These are phyloP conservation scores for Toxonevra muliebris DNA, from an alignment of 2,888 invertebrate genomes.

Conservation along the genomic window DNA sequence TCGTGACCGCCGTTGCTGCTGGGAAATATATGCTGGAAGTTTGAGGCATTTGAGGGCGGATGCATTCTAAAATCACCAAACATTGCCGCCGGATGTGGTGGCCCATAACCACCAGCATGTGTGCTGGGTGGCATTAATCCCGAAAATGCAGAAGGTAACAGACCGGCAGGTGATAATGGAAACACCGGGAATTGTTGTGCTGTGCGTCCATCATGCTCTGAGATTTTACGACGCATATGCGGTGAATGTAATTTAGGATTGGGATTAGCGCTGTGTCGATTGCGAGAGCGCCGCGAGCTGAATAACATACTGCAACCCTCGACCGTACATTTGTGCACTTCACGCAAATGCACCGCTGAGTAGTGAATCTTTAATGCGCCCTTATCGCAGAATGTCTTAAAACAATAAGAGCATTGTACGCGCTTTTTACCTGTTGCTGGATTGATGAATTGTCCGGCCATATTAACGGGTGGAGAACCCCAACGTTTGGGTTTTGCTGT, in stretches of 20 bases:
- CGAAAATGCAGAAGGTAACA: constrained; percentile 72
- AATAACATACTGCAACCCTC: constrained; percentile 99
- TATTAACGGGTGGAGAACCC: constrained; percentile 77
- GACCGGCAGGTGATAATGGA: constrained; percentile 70
- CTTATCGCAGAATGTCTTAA: constrained; percentile 99
- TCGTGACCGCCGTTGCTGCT: constrained; percentile 43
- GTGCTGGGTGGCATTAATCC: constrained; percentile 47
- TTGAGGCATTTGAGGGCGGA: constrained; percentile 27
- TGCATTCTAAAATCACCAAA: constrained; percentile 44
- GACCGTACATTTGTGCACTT: constrained; percentile 99
- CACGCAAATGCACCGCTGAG: constrained; percentile 95
- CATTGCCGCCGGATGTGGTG: constrained; percentile 49
- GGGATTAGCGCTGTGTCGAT: constrained; percentile 96
- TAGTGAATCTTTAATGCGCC: constrained; percentile 98
- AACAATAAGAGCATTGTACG: constrained; percentile 96
- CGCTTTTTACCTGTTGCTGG: constrained; percentile 94
- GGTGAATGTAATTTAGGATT: constrained; percentile 97
- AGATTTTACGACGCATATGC: constrained; percentile 91
- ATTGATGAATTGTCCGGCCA: constrained; percentile 88
- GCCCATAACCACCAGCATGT: constrained; percentile 33
- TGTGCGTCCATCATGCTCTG: constrained; percentile 92
- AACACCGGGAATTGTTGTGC: constrained; percentile 74
- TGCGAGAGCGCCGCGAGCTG: constrained; percentile 92
- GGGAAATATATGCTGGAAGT: constrained; percentile 44
- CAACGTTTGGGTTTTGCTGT: constrained; percentile 68